These are phyloP conservation scores for Helicolenus hilgendorfi DNA, from an alignment of 2,797 vertebrate species.

Conservation along the genomic window DNA sequence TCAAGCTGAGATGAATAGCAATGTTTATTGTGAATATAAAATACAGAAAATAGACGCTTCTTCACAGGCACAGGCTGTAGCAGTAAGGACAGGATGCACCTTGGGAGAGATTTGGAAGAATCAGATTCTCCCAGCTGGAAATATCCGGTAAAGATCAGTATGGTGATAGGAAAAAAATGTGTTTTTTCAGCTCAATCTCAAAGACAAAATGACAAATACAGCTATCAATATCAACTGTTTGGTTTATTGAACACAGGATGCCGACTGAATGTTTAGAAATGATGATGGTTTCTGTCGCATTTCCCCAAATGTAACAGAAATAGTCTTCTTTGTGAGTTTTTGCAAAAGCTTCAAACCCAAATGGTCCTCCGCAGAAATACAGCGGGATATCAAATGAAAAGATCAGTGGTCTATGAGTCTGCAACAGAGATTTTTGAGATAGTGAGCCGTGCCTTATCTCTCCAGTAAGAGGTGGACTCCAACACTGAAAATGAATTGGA, in stretches of 20 bases:
- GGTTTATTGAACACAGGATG: conserved; percentile 21
- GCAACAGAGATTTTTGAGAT: conserved; percentile 32
- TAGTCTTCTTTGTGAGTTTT: neutral
- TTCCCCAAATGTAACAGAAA: conserved; percentile 3
- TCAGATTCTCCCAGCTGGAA: neutral
- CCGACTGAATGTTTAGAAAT: neutral
- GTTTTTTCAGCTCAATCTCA: neutral
- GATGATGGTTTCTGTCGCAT: neutral
- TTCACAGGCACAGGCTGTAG: neutral
- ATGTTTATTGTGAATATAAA: neutral
- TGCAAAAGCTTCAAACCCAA: neutral
- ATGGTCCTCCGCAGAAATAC: neutral
- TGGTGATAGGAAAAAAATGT: neutral
- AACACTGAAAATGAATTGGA: conserved; percentile 28
- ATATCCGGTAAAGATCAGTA: conserved; percentile 13
- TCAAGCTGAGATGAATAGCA: neutral
- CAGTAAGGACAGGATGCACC: neutral
- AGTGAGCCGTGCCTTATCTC: conserved; percentile 19
- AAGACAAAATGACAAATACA: conserved; percentile 19
- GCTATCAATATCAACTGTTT: conserved; percentile 28
- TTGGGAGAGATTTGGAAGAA: neutral
- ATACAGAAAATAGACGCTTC: neutral
- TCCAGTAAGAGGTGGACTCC: conserved; percentile 27
- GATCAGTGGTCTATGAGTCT: conserved; percentile 14
- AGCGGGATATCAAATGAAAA: neutral